phyloP scores from a whole-genome alignment of 2,797 vertebrate genomes.

The Hapalemur alaotrensis region DNA sequence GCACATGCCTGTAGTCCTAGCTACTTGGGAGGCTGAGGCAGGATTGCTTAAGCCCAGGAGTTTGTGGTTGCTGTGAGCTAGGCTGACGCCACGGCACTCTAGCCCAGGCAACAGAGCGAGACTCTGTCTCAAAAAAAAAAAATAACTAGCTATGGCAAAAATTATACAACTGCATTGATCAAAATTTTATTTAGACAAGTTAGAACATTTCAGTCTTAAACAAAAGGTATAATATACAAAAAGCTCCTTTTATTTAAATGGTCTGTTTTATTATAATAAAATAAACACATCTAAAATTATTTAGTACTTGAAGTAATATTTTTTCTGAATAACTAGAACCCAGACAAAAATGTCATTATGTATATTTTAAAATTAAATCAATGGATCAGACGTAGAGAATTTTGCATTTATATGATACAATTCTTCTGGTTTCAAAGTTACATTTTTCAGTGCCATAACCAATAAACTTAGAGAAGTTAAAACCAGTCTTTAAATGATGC shows the following conservation, averaged over 20 bases:
- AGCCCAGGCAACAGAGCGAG: too few relatives aligned
- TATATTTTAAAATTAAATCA: neutral
- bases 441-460: neutral
- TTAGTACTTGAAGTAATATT: neutral
- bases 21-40: too few relatives aligned
- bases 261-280: neutral
- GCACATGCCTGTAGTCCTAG: too few relatives aligned
- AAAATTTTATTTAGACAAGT: neutral
- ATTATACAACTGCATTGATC: neutral
- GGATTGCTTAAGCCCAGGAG: too few relatives aligned
- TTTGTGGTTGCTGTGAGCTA: too few relatives aligned
- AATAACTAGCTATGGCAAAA: neutral
- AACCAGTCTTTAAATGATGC: neutral
- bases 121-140: too few relatives aligned
- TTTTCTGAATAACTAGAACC: neutral
- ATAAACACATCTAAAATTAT: neutral
- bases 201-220: neutral
- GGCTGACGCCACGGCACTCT: too few relatives aligned
- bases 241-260: neutral
- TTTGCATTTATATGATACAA: neutral
- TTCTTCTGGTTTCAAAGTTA: neutral
- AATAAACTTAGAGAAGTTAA: neutral
- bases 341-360: neutral
- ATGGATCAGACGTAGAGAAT: neutral
- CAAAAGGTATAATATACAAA: neutral